Evolutionary conservation across 1,140 invertebrate genomes (phyloP), one percentile per base, ranked within the genome.

Genomic region (Hylaeus volcanicus): DNA sequence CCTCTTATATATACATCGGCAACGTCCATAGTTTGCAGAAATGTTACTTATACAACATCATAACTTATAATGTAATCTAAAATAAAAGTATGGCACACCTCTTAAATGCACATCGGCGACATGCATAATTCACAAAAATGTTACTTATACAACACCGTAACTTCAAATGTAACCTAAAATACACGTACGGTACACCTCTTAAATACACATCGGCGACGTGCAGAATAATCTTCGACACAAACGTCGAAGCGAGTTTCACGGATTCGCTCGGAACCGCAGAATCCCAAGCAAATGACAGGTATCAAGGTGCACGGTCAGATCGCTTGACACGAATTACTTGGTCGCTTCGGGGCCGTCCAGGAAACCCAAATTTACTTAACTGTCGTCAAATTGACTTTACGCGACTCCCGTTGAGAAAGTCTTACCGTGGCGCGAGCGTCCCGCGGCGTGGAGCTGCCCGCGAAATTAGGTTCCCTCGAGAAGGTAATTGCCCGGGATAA

Each of bases 291-390:
- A 51, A 63, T 53, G 63, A 15, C 26, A 8, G 61, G 39, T n/a
- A 61, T 61, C 63, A 45, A 56, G 12, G 8, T 12, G 9, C 51
- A 11, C 55, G 73, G 39, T 75, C 63, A 5, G 14, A 61, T 80
- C 55, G 37, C 73, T 69, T 65, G 73, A 81, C 79, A 81, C 73
- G 72, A 69, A 75, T 81, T 63, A 43, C 72, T 45, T 75, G 45
- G 45, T 53, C 64, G 12, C 39, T 39, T 1, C 12, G 14, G 45
- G 69, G 41, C 11, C 68, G 65, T 71, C 53, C 58, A 71, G 65
- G 56, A 81, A 75, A 81, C 80, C 66, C 68, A 58, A 81, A 78
- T 81, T 81, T 75, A 71, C 64, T 65, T 78, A 71, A 78, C 66
- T 70, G 74, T 81, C 73, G 65, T 69, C 43, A n/a, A 55, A 76